Conservation (phyloP, 2,888 invertebrate genomes). For the Leptinotarsa juncta region DNA sequence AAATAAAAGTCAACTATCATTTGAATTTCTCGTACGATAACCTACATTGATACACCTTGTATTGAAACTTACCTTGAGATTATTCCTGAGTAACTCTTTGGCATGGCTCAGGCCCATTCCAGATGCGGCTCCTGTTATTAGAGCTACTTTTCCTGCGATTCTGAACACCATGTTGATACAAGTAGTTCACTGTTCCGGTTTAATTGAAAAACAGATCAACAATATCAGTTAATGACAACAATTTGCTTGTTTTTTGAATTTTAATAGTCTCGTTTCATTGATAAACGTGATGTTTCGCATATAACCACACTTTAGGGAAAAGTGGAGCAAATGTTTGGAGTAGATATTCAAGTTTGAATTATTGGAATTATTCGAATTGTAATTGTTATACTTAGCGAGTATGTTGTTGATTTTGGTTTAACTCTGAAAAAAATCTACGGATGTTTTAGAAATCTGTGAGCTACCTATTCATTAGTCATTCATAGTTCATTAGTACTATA, state of each 20-base stretch:
- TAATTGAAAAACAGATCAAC: background rate
- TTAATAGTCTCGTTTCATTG: background rate
- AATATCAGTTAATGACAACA: background rate
- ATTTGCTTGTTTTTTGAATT: background rate
- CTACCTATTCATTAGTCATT: too few species aligned
- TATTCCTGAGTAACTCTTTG: constrained; percentile 35
- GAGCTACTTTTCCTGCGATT: constrained; percentile 26
- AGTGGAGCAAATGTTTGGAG: background rate
- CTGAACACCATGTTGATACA: constrained; percentile 26
- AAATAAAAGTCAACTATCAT: too few species aligned
- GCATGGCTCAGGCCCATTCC: constrained; percentile 35
- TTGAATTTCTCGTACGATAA: too few species aligned
- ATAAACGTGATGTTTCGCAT: background rate
- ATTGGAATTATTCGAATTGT: too few species aligned
- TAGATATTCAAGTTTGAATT: too few species aligned
- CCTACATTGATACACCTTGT: background rate
- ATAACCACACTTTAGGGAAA: background rate
- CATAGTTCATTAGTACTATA: too few species aligned
- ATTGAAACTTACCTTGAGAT: constrained; percentile 29
- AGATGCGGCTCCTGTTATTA: constrained; percentile 40
- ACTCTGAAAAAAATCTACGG: too few species aligned
- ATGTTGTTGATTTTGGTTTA: too few species aligned
- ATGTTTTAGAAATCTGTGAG: too few species aligned
- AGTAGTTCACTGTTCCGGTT: background rate
- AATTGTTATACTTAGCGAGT: too few species aligned